A percentile compares a stretch with the other conserved stretches of the same genome.
phyloP scores from a whole-genome alignment of 2,888 invertebrate genomes.

The Noctua janthina region DNA sequence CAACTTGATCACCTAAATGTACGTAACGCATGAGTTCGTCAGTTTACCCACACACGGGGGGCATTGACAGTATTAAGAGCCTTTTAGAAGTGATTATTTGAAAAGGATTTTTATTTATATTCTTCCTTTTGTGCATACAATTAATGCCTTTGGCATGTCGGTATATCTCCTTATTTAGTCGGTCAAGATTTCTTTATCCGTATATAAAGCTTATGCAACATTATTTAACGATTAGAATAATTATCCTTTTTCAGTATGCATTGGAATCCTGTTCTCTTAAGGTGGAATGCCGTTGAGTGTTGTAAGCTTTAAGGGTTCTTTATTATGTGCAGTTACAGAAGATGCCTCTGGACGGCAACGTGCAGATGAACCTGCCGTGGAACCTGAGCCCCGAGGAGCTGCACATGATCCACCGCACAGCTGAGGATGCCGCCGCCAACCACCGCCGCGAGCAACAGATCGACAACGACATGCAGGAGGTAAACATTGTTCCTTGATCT shows the following conservation, averaged over 20 bases:
- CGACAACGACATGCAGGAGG: conserved; percentile 89
- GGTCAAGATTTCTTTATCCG: conserved; percentile 20
- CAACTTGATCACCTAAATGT: conserved; percentile 18
- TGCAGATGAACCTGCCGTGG: conserved; percentile 86
- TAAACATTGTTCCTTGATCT: conserved; percentile 53
- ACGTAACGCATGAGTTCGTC: conserved; percentile 19
- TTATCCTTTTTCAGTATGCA: neutral
- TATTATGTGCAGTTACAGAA: conserved; percentile 76
- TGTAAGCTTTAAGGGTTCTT: neutral
- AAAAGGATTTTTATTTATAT: neutral
- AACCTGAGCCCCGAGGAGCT: conserved; percentile 86
- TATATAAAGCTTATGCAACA: conserved; percentile 4
- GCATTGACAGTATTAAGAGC: neutral
- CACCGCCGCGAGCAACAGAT: conserved; percentile 84
- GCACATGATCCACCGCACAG: conserved; percentile 85
- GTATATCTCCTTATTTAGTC: conserved; percentile 9
- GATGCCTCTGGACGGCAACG: conserved; percentile 84
- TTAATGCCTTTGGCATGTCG: conserved; percentile 1
- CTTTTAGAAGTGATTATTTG: neutral
- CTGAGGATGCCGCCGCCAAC: conserved; percentile 81
- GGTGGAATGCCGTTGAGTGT: neutral
- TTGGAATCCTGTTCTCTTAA: neutral
- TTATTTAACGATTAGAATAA: conserved; percentile 17
- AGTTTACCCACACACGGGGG: neutral
- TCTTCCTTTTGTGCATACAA: neutral